These are phyloP conservation scores for Cairina moschata DNA, from an alignment of 2,113 vertebrate genomes.

Conservation along the genomic window DNA sequence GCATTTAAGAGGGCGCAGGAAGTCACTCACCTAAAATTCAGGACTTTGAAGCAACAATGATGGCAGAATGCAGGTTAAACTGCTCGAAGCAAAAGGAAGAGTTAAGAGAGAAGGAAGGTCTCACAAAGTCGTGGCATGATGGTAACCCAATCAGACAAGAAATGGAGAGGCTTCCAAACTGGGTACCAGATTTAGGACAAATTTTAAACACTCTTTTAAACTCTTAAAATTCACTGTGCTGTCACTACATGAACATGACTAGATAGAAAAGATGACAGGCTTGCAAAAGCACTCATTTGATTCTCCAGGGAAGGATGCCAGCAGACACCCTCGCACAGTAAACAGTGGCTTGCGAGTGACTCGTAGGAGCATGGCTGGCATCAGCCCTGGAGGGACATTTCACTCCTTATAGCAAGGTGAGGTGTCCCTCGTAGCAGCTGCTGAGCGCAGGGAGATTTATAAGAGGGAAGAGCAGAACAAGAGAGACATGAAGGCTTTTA, in stretches of 20 bases:
- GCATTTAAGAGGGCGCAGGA: not conserved
- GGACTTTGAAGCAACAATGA: not conserved
- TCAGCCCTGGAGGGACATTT: not conserved
- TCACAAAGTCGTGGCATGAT: rapidly evolving
- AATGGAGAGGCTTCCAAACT: not conserved
- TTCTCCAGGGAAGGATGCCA: not conserved
- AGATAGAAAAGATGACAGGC: not conserved
- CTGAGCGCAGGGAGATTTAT: not conserved
- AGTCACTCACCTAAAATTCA: not conserved
- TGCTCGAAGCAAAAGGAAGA: not conserved
- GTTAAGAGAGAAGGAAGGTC: not conserved
- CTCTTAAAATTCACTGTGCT: not conserved
- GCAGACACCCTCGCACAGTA: not conserved
- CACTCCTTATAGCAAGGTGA: not conserved
- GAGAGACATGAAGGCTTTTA: not conserved
- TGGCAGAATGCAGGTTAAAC: not conserved
- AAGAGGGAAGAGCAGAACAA: not conserved
- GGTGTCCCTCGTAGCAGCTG: not conserved
- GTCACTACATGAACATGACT: rapidly evolving
- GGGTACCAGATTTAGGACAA: not conserved
- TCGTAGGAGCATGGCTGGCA: not conserved
- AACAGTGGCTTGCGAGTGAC: not conserved
- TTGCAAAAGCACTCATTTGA: rapidly evolving
- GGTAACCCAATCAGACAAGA: not conserved
- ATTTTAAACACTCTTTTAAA: not conserved